Evolutionary conservation across 2,888 invertebrate species (phyloP).

Genomic region (Orthosia gothica): DNA sequence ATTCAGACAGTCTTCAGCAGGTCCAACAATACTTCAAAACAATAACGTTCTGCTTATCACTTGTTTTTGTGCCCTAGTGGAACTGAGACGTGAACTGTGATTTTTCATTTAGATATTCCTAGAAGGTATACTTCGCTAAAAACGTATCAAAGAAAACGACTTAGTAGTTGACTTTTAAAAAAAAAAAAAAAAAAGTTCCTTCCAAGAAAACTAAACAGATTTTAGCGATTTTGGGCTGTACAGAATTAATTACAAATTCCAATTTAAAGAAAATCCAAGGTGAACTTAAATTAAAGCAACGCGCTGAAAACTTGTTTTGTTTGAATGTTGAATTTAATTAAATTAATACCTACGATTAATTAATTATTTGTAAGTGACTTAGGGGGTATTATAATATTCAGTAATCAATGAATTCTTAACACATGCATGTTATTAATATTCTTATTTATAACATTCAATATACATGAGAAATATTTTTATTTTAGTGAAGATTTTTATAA

Average conservation of each 20-base stretch:
- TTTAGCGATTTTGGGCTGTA: slow-evolving; percentile 8
- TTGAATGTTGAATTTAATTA: slow-evolving; percentile 14
- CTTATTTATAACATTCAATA: no score
- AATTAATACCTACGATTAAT: neutral
- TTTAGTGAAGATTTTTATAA: no score
- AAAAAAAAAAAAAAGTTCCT: slow-evolving; percentile 34
- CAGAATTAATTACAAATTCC: slow-evolving; percentile 42
- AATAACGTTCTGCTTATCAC: no score
- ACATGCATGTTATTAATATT: neutral
- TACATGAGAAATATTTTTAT: no score
- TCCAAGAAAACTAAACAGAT: slow-evolving; percentile 22
- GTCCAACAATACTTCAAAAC: no score
- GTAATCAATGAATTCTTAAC: neutral
- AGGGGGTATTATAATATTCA: neutral
- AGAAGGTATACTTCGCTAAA: neutral
- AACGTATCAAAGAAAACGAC: neutral
- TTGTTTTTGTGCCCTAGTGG: no score
- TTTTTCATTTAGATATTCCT: neutral
- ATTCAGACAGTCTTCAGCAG: no score
- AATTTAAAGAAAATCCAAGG: slow-evolving; percentile 11
- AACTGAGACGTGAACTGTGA: neutral
- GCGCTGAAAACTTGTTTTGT: slow-evolving; percentile 5
- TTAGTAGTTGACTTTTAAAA: slow-evolving; percentile 35
- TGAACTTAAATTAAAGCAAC: slow-evolving; percentile 14
- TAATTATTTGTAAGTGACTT: neutral